A percentile compares a stretch with the other conserved stretches of the same genome.
Conservation (phyloP, 2,888 invertebrate genomes). For the Pasiphila rectangulata region DNA sequence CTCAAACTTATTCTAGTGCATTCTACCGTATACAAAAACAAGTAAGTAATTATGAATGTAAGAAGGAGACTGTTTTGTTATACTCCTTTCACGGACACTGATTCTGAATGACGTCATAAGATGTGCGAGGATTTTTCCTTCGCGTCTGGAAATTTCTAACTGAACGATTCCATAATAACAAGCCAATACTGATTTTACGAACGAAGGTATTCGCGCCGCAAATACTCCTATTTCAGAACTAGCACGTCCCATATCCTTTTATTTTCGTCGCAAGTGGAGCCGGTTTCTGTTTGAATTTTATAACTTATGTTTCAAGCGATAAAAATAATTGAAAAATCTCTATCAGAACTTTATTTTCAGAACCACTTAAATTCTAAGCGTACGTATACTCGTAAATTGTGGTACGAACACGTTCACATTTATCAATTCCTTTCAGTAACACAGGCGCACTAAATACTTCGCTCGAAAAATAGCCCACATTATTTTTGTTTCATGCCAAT, state of each 20-base stretch:
- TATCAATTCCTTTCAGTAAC: conserved; percentile 21
- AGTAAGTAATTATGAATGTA: neutral
- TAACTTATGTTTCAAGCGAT: neutral
- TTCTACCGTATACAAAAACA: too few relatives aligned
- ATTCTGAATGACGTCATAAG: conserved; percentile 54
- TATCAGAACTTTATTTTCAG: conserved; percentile 27
- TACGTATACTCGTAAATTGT: conserved; percentile 16
- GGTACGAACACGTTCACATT: conserved; percentile 14
- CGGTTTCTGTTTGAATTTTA: neutral
- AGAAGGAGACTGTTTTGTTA: neutral
- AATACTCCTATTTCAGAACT: conserved; percentile 39
- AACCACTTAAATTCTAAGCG: conserved; percentile 16
- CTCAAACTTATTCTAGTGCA: too few relatives aligned
- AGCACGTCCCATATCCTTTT: conserved; percentile 2
- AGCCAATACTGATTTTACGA: conserved; percentile 48
- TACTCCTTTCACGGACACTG: conserved; percentile 66
- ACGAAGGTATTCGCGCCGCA: conserved; percentile 37
- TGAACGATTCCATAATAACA: conserved; percentile 56
- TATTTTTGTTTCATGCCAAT: conserved; percentile 17
- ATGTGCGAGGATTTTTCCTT: conserved; percentile 62
- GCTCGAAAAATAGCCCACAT: conserved; percentile 9
- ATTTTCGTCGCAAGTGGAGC: conserved; percentile 10
- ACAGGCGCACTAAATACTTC: conserved; percentile 17
- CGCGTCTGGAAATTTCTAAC: conserved; percentile 59
- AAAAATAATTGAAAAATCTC: conserved; percentile 27